phyloP scores from a whole-genome alignment of 1,140 invertebrate genomes.

The Pogonomyrmex californicus region DNA sequence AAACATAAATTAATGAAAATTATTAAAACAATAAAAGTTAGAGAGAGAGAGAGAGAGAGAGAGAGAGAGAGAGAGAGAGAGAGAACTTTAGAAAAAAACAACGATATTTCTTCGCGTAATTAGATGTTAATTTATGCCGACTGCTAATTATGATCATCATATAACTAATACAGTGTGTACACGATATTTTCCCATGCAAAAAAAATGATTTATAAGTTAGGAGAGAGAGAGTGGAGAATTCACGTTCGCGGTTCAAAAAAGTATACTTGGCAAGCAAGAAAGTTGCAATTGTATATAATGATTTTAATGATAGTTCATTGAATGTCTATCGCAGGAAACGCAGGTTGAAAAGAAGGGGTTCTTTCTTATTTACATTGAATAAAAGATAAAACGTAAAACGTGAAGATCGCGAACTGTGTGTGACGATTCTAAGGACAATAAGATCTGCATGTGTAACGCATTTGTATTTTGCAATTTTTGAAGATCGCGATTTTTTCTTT shows the following conservation, averaged over 20 bases:
- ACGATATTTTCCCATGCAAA: not conserved
- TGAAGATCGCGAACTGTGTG: not conserved
- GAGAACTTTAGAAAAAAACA: not conserved
- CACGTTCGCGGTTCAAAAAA: slow-evolving; percentile 16
- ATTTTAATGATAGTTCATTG: slow-evolving; percentile 60
- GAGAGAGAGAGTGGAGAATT: not conserved
- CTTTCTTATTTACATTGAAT: slow-evolving; percentile 41
- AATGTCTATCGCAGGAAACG: slow-evolving; percentile 46
- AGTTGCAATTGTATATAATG: slow-evolving; percentile 52
- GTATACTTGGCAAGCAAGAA: not conserved
- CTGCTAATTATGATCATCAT: not conserved
- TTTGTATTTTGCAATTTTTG: slow-evolving; percentile 3
- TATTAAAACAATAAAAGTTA: too few species aligned
- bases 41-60: too few species aligned
- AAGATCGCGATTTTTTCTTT: too few species aligned
- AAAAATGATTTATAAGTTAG: slow-evolving; percentile 6
- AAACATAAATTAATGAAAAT: not conserved
- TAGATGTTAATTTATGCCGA: slow-evolving; percentile 7
- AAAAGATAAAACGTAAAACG: too few species aligned
- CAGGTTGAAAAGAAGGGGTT: slow-evolving; percentile 19
- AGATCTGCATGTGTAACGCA: not conserved
- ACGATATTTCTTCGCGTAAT: not conserved
- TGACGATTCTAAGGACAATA: not conserved
- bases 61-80: not conserved
- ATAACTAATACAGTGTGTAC: not conserved